These are phyloP conservation scores for Pseudopipra pipra DNA, from an alignment of 2,113 vertebrate species.

Conservation along the genomic window DNA sequence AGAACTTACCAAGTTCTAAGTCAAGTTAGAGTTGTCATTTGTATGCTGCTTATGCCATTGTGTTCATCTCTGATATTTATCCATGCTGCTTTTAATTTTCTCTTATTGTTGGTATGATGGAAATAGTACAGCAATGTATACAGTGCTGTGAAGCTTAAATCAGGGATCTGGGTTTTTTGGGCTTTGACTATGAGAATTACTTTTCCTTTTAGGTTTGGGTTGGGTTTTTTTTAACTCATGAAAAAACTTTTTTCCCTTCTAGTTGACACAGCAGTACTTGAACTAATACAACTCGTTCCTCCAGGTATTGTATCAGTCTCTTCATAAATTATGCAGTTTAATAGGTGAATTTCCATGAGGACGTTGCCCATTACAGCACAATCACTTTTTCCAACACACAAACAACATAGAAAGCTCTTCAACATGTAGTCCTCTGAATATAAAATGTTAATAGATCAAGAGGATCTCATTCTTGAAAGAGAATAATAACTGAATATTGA, in stretches of 20 bases:
- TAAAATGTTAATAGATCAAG: conserved; percentile 49
- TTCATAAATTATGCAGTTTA: conserved; percentile 38
- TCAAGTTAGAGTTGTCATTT: not conserved
- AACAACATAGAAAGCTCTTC: conserved; percentile 41
- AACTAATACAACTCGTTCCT: conserved; percentile 90
- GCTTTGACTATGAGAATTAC: not conserved
- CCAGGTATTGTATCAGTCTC: conserved; percentile 82
- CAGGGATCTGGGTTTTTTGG: not conserved
- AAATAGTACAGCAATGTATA: not conserved
- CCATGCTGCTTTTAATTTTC: not conserved
- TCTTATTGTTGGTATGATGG: not conserved
- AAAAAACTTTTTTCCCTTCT: conserved; percentile 60
- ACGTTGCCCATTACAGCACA: conserved; percentile 12
- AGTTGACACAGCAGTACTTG: conserved; percentile 91
- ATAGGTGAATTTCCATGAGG: conserved; percentile 42
- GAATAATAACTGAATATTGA: conserved; percentile 40
- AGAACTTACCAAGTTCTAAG: not conserved
- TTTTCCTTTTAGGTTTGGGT: not conserved
- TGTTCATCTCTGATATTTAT: not conserved
- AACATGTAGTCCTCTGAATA: conserved; percentile 20
- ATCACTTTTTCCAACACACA: conserved; percentile 3
- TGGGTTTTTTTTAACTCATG: conserved; percentile 14
- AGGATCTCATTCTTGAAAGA: conserved; percentile 33
- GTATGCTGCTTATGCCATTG: not conserved
- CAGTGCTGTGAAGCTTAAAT: not conserved